Conservation (phyloP, 2,797 vertebrate species). For the Hirundo rustica region DNA sequence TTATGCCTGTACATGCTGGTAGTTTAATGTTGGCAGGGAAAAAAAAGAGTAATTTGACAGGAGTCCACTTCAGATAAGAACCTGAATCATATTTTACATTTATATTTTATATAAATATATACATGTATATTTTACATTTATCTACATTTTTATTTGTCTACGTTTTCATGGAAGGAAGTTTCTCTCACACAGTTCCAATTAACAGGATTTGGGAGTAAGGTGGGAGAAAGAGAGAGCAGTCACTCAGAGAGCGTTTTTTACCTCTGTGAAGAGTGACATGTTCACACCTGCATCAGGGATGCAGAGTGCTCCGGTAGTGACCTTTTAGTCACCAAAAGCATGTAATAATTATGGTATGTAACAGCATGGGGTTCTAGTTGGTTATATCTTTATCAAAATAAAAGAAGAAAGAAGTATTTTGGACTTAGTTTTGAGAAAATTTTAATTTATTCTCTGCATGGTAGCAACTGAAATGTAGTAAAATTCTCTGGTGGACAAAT, state of each 20-base stretch:
- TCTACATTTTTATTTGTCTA: no score
- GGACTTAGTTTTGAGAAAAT: neutral
- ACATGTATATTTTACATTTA: no score
- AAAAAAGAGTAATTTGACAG: neutral
- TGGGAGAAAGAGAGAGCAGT: neutral
- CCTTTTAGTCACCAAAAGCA: rapidly evolving
- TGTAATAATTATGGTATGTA: neutral
- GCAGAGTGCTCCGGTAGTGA: neutral
- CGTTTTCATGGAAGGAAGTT: neutral
- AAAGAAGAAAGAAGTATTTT: neutral
- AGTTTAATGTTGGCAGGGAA: neutral
- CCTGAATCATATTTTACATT: neutral
- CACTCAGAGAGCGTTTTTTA: neutral
- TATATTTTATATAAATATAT: no score
- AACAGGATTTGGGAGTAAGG: neutral
- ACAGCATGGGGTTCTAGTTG: neutral
- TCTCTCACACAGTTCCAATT: neutral
- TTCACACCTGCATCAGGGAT: neutral
- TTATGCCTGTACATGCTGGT: neutral
- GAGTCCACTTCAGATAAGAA: neutral
- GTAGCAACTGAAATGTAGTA: neutral
- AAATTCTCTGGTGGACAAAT: neutral
- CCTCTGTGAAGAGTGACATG: neutral
- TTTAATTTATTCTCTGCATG: neutral
- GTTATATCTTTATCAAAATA: neutral